Evolutionary conservation across 2,113 vertebrate genomes (phyloP).

Genomic region (Lampris megalopsis): DNA sequence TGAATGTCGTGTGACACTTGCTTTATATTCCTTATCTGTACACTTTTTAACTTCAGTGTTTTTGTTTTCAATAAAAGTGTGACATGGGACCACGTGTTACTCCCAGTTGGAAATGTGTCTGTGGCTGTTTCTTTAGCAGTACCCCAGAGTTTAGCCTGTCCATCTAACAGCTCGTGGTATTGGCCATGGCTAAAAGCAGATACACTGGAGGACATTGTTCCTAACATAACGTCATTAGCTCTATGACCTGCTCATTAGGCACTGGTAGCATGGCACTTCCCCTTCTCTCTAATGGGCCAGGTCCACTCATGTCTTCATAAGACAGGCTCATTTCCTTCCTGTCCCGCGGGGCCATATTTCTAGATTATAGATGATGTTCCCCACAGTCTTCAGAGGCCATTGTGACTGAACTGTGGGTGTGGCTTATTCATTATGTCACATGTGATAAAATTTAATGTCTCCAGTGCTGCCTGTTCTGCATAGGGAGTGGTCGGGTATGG

Average conservation of each 20-base stretch:
- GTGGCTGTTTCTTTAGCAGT: not conserved
- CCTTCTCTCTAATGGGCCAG: slow-evolving; percentile 62
- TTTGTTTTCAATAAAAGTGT: slow-evolving; percentile 35
- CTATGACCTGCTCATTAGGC: slow-evolving; percentile 34
- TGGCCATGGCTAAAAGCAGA: slow-evolving; percentile 21
- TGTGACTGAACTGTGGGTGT: slow-evolving; percentile 44
- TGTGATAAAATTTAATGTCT: slow-evolving; percentile 39
- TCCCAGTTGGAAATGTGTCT: slow-evolving; percentile 2
- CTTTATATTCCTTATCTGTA: slow-evolving; percentile 31
- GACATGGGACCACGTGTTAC: not conserved
- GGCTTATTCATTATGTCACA: slow-evolving; percentile 5
- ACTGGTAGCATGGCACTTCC: slow-evolving; percentile 51
- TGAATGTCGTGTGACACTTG: not conserved
- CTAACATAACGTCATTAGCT: slow-evolving; percentile 43
- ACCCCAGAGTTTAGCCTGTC: slow-evolving; percentile 17
- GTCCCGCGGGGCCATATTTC: slow-evolving; percentile 62
- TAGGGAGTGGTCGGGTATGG: slow-evolving; percentile 26
- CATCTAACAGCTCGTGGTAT: slow-evolving; percentile 3
- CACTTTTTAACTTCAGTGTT: slow-evolving; percentile 14
- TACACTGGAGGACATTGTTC: slow-evolving; percentile 34
- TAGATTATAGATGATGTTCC: slow-evolving; percentile 64
- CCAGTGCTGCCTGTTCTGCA: slow-evolving; percentile 19
- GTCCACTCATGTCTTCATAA: slow-evolving; percentile 65
- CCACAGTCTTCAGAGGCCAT: slow-evolving; percentile 45
- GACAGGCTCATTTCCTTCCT: slow-evolving; percentile 66